phyloP scores from a whole-genome alignment of 2,113 vertebrate genomes.

The Lophotis ruficrista region DNA sequence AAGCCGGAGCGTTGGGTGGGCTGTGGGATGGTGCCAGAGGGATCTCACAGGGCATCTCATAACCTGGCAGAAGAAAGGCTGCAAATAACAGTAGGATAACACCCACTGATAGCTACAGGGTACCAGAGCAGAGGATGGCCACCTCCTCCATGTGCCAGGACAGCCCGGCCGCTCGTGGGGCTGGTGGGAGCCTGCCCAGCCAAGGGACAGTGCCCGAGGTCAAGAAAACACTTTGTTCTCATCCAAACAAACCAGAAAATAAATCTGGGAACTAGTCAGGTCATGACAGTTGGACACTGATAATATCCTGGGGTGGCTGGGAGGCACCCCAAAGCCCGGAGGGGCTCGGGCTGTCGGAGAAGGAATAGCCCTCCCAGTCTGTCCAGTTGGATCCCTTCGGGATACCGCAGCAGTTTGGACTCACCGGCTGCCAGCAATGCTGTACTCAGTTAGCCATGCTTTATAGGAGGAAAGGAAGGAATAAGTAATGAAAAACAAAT shows the following conservation, averaged over 20 bases:
- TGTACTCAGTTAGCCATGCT: not conserved
- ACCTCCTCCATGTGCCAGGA: not conserved
- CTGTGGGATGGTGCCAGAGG: not conserved
- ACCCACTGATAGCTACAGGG: not conserved
- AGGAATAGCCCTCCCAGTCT: not conserved
- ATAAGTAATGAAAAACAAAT: not conserved
- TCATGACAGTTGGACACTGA: not conserved
- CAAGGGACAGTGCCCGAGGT: not conserved
- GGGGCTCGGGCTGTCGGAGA: not conserved
- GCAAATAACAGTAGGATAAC: not conserved
- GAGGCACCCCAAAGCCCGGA: not conserved
- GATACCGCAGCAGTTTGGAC: rapidly evolving
- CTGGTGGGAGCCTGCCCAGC: not conserved
- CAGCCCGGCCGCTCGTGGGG: rapidly evolving
- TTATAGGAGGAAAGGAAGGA: not conserved
- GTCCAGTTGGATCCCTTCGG: not conserved
- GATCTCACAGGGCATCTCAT: rapidly evolving
- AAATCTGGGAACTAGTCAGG: not conserved
- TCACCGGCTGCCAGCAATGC: rapidly evolving
- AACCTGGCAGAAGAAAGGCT: not conserved
- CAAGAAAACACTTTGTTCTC: not conserved
- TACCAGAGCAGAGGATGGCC: rapidly evolving
- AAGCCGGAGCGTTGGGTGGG: rapidly evolving
- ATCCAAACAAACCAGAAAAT: not conserved
- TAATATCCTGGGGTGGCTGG: not conserved